phyloP scores from a whole-genome alignment of 2,888 invertebrate species.

The Dolomedes plantarius region DNA sequence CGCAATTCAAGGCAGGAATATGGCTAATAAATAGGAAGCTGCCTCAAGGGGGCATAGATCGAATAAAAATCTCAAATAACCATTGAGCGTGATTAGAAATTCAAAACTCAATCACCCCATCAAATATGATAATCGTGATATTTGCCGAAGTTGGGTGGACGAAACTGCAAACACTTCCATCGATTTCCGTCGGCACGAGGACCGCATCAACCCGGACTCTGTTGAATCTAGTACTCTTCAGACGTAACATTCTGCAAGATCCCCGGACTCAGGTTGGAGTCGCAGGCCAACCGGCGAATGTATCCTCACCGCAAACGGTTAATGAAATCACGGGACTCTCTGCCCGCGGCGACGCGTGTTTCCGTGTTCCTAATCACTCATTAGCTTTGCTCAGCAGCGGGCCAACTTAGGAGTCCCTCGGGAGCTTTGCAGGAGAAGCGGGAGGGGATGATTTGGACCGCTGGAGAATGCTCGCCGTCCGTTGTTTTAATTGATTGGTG shows the following conservation, averaged over 20 bases:
- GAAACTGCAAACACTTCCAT: not conserved
- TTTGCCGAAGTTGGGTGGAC: too few relatives aligned
- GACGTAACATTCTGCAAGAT: not conserved
- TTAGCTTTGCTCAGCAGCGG: constrained; percentile 66
- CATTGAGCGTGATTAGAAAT: not conserved
- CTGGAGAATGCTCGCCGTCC: not conserved
- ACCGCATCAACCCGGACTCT: too few relatives aligned
- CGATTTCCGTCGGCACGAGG: not conserved
- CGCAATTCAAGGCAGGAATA: too few relatives aligned
- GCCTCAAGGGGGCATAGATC: too few relatives aligned
- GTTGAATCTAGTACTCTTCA: not conserved
- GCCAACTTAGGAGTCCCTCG: constrained; percentile 36
- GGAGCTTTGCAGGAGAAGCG: not conserved
- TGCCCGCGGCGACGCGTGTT: constrained; percentile 42
- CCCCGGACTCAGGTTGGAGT: not conserved
- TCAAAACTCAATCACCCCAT: not conserved
- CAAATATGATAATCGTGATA: not conserved
- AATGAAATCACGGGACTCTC: constrained; percentile 65
- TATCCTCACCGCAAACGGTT: constrained; percentile 43
- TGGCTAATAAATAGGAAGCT: too few relatives aligned
- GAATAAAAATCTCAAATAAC: too few relatives aligned
- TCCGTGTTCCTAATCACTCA: constrained; percentile 68
- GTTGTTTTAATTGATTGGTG: constrained; percentile 4
- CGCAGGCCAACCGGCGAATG: constrained; percentile 1
- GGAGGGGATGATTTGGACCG: not conserved